These are phyloP conservation scores for Pterobdella sp. DNA, from an alignment of 2,888 invertebrate species.

Conservation along the genomic window DNA sequence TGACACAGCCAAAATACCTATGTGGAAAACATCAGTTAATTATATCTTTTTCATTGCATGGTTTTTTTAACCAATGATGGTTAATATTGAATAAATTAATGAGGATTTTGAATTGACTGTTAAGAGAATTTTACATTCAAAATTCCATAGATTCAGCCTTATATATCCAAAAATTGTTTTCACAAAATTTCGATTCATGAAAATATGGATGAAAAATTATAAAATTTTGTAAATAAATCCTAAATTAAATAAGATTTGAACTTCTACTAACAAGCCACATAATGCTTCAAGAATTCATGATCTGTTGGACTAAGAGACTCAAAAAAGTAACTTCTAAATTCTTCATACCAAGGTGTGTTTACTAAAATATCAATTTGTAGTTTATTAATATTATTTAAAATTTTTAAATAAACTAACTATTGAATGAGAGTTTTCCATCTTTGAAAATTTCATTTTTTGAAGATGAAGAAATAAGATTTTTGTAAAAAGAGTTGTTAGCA, in stretches of 20 bases:
- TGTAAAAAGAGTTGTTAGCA: conserved; percentile 39
- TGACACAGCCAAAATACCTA: conserved; percentile 57
- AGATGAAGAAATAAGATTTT: neutral
- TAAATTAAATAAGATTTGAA: too few relatives aligned
- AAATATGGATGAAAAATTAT: too few relatives aligned
- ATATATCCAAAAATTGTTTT: neutral
- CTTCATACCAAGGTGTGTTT: conserved; percentile 86
- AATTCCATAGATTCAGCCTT: too few relatives aligned
- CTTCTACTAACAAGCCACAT: conserved; percentile 48
- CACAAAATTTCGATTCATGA: too few relatives aligned
- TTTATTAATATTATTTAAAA: neutral
- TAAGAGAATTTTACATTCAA: too few relatives aligned
- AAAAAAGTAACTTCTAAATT: conserved; percentile 81
- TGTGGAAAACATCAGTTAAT: too few relatives aligned
- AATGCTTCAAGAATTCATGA: conserved; percentile 78
- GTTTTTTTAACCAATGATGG: too few relatives aligned
- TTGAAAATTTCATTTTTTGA: neutral
- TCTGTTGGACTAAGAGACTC: conserved; percentile 67
- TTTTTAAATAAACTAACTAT: conserved; percentile 42
- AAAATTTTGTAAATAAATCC: too few relatives aligned
- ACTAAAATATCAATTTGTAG: conserved; percentile 50
- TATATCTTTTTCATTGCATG: too few relatives aligned
- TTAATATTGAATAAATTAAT: too few relatives aligned
- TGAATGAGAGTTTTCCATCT: neutral
- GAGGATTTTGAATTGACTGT: too few relatives aligned